phyloP scores from a whole-genome alignment of 2,797 vertebrate species.

The Enteromius argenteus region DNA sequence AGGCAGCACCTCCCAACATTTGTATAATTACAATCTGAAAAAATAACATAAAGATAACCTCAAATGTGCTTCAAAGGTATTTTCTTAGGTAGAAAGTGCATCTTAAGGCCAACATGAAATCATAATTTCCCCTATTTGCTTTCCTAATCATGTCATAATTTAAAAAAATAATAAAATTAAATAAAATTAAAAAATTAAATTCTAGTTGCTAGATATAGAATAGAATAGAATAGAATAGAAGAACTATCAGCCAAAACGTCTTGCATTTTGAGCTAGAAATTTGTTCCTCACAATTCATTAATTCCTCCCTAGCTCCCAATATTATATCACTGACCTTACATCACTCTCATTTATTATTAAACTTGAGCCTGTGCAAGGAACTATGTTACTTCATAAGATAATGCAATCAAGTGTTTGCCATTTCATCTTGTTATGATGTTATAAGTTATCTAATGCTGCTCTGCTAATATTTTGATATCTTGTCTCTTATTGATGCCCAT shows the following conservation, averaged over 20 bases:
- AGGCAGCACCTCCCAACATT: slow-evolving; percentile 42
- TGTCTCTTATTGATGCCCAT: neutral
- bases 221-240: neutral
- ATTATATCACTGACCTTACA: slow-evolving; percentile 34
- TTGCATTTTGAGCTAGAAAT: slow-evolving; percentile 22
- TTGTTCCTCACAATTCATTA: slow-evolving; percentile 29
- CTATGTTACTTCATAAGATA: neutral
- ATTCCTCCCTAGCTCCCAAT: slow-evolving; percentile 1
- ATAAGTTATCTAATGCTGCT: neutral
- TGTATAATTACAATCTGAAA: slow-evolving; percentile 39
- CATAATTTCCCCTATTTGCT: neutral
- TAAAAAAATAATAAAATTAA: neutral
- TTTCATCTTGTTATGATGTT: slow-evolving; percentile 9
- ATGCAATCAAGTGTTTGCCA: neutral
- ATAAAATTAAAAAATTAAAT: too few relatives aligned
- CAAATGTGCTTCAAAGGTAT: neutral
- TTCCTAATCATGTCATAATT: neutral
- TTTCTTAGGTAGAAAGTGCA: neutral
- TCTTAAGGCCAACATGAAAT: neutral
- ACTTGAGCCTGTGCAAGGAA: neutral
- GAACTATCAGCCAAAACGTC: slow-evolving; percentile 10
- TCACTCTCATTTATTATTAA: neutral
- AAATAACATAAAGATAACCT: neutral
- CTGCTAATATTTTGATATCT: neutral
- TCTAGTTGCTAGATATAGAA: neutral